A percentile compares a stretch with the other conserved stretches of the same genome.
These are phyloP conservation scores for Poecilia wingei DNA, from an alignment of 2,797 vertebrate species.

Conservation along the genomic window DNA sequence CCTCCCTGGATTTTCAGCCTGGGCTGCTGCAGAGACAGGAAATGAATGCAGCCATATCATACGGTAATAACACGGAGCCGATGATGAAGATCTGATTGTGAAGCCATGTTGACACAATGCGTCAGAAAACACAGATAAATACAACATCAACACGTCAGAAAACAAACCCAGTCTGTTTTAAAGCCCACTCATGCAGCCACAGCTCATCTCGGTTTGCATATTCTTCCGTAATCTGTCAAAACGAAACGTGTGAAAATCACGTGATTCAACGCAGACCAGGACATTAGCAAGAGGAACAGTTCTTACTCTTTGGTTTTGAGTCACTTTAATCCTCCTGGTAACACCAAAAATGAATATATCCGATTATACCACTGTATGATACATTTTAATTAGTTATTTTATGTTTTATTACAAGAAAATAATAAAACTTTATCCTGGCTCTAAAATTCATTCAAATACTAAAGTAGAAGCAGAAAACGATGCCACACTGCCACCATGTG, in stretches of 20 bases:
- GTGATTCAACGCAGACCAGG: neutral
- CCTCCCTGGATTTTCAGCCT: slow-evolving; percentile 29
- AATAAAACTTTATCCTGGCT: neutral
- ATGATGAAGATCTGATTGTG: slow-evolving; percentile 57
- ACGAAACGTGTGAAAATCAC: neutral
- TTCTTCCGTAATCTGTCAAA: slow-evolving; percentile 40
- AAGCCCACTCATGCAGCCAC: slow-evolving; percentile 51
- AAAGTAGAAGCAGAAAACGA: neutral
- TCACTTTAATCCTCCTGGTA: neutral
- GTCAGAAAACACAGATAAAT: slow-evolving; percentile 66
- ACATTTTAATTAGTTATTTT: too few species aligned
- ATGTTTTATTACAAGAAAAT: too few species aligned
- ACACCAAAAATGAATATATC: neutral
- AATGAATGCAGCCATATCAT: slow-evolving; percentile 73
- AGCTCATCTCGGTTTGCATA: slow-evolving; percentile 36
- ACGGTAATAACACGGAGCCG: slow-evolving; percentile 64
- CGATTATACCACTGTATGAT: too few species aligned
- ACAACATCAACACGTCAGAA: slow-evolving; percentile 39
- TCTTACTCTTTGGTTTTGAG: neutral
- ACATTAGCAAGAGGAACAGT: neutral
- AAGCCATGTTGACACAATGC: slow-evolving; percentile 61
- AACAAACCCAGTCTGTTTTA: slow-evolving; percentile 52
- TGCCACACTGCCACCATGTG: slow-evolving; percentile 64
- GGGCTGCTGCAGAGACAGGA: slow-evolving; percentile 61
- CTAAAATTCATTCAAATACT: neutral